Evolutionary conservation across 2,797 vertebrate species (phyloP), one percentile per base, ranked within the genome.

Genomic region (Notoglanidium macrostoma): DNA sequence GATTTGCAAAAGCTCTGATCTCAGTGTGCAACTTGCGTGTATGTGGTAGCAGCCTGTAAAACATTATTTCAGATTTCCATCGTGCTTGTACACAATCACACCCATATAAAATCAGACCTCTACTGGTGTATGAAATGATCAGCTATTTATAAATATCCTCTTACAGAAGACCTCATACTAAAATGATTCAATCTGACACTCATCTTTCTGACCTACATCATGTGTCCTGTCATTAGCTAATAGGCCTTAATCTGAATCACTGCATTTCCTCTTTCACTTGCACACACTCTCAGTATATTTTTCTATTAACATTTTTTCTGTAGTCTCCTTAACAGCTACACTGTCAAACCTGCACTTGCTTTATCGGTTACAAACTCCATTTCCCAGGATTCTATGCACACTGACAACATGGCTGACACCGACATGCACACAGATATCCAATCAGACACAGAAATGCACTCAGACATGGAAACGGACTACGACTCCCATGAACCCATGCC

Each of bases 81-180:
- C 17, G 54, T 32, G n/a, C 14, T 17, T 73, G 23, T 46, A 15
- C 29, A 78, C 3, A 55, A 26, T 55, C 51, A 78, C 29, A 55
- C 7, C 4, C 29, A 32, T 54, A 49, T 7, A 44, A 44, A 76
- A n/a, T 40, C 8, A 57, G 3, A 55, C n/a, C 29, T 7, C 17
- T 57, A 21, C 76, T 57, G 8, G 29, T 51, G 26, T 7, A 0
- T 3, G 5, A 15, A 57, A 57, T 55, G 32, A 17, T 21, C 29
- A 57, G n/a, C 2, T 55, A 32, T 78, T 78, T 78, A 55, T 78
- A 78, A 21, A 78, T 57, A 35, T 78, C 15, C 76, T 57, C 15
- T 29, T 57, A 32, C 17, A 35, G 29, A 77, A 55, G 9, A 32
- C 3, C n/a, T 78, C 29, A 55, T 21, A 32, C 6, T 55, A 54